Conservation (phyloP, 2,113 vertebrate genomes). For the Rostratula benghalensis region DNA sequence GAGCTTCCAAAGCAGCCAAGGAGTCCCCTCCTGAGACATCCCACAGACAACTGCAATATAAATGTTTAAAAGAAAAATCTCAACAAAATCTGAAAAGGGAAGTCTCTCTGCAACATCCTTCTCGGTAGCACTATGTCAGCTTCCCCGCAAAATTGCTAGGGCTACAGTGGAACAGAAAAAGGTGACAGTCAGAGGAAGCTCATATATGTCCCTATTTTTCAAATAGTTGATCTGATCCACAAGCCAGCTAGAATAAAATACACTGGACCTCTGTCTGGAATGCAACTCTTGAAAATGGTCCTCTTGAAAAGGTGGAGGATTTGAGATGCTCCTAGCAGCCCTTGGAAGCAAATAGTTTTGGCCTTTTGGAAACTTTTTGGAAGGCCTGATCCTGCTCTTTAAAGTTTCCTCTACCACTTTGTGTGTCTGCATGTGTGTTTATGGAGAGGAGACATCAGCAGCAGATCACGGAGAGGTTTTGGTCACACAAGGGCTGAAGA, state of each 20-base stretch:
- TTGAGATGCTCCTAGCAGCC: background rate
- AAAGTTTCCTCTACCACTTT: background rate
- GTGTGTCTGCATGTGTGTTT: accelerated
- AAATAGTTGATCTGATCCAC: background rate
- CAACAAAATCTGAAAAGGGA: background rate
- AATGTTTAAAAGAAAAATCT: background rate
- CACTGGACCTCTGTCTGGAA: background rate
- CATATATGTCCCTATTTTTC: background rate
- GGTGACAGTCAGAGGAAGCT: background rate
- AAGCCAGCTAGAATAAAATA: background rate
- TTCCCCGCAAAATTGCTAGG: background rate
- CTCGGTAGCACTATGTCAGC: background rate
- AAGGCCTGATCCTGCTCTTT: background rate
- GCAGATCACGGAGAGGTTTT: background rate
- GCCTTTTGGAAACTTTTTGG: background rate
- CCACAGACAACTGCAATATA: background rate
- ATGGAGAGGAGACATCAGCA: background rate
- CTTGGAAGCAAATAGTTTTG: background rate
- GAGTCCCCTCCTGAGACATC: background rate
- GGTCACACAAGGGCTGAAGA: background rate
- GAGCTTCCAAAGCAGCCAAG: background rate
- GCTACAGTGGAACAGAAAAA: background rate
- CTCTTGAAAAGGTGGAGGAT: background rate
- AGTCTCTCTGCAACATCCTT: background rate
- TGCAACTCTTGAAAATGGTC: background rate